These are phyloP conservation scores for Schizothorax lantsangensis DNA, from an alignment of 2,797 vertebrate species.

Conservation along the genomic window DNA sequence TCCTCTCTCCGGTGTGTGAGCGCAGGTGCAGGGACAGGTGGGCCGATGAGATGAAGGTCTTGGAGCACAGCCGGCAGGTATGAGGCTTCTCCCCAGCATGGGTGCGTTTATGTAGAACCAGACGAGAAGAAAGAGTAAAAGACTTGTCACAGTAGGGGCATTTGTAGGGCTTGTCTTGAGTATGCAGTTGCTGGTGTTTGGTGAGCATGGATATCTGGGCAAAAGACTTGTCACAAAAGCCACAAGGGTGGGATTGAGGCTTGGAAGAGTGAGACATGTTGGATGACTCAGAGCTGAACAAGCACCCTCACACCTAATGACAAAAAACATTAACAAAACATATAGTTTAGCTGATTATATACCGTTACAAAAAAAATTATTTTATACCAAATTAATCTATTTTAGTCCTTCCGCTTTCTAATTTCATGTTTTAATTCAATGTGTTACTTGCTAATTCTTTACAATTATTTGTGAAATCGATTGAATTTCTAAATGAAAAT, in stretches of 20 bases:
- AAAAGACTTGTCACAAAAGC: constrained; percentile 18
- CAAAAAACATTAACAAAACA: not conserved
- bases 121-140: constrained; percentile 55
- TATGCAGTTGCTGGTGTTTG: constrained; percentile 44
- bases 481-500: not conserved
- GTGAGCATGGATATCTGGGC: constrained; percentile 7
- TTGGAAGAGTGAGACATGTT: constrained; percentile 19
- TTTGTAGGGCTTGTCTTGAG: constrained; percentile 47
- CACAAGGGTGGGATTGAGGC: constrained; percentile 13
- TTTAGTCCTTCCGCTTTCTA: not conserved
- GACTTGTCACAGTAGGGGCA: constrained; percentile 67
- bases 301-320: not conserved
- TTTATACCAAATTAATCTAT: not conserved
- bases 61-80: constrained; percentile 75
- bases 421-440: not conserved
- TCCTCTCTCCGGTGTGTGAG: constrained; percentile 75
- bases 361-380: not conserved
- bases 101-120: constrained; percentile 60
- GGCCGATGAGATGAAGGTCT: constrained; percentile 62
- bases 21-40: constrained; percentile 77
- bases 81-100: constrained; percentile 71
- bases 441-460: not conserved
- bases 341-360: not conserved
- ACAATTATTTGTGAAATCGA: not conserved
- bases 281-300: not conserved